These are phyloP conservation scores for Agrilus biguttatus DNA, from an alignment of 2,888 invertebrate genomes.

Conservation along the genomic window DNA sequence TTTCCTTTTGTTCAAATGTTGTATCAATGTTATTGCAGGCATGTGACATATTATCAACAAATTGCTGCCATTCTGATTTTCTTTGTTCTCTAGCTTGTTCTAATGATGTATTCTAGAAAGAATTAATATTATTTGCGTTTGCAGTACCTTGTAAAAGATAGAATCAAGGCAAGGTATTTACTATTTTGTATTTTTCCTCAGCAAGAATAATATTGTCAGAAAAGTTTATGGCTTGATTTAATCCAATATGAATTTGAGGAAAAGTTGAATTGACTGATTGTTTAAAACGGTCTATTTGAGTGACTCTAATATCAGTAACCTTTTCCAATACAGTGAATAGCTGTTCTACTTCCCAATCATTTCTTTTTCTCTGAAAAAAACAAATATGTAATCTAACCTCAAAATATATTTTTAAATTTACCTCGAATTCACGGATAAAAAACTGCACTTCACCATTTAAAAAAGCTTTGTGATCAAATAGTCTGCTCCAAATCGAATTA, in stretches of 20 bases:
- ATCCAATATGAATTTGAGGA: conserved; percentile 46
- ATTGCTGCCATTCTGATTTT: conserved; percentile 53
- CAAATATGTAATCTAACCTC: conserved; percentile 10
- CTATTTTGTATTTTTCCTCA: conserved; percentile 42
- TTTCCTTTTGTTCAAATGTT: conserved; percentile 65
- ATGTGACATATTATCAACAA: conserved; percentile 64
- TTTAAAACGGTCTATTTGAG: conserved; percentile 53
- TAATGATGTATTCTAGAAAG: conserved; percentile 33
- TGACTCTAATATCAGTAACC: conserved; percentile 62
- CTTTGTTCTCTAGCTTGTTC: conserved; percentile 36
- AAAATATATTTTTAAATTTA: conserved; percentile 25
- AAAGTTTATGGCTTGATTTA: conserved; percentile 48
- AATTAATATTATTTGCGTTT: not conserved
- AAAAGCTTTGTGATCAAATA: conserved; percentile 79
- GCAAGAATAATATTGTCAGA: conserved; percentile 46
- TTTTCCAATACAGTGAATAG: conserved; percentile 64
- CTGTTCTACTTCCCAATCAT: conserved; percentile 65
- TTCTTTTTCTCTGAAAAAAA: conserved; percentile 51
- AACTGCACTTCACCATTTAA: conserved; percentile 74
- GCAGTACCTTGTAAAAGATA: conserved; percentile 1
- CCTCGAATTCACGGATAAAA: conserved; percentile 77
- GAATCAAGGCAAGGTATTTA: conserved; percentile 18
- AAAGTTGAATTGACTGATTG: conserved; percentile 45
- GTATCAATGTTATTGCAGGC: conserved; percentile 63
- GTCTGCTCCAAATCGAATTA: conserved; percentile 66